Conservation (phyloP, 2,113 vertebrate genomes). For the Eublepharis macularius region DNA sequence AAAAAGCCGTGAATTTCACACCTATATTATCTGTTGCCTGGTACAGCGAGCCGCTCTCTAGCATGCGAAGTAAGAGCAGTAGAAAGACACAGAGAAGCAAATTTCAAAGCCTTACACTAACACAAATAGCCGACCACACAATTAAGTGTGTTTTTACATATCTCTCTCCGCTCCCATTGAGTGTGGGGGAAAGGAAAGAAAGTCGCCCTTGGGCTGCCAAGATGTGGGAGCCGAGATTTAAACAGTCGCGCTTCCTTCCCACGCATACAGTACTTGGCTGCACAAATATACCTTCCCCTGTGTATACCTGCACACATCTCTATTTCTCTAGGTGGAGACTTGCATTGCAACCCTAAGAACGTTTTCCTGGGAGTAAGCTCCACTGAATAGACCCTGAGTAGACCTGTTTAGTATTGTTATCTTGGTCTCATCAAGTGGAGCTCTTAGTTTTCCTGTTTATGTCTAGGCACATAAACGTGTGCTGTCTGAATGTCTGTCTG, state of each 20-base stretch:
- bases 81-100: background rate
- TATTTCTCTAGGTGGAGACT: too few relatives aligned
- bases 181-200: background rate
- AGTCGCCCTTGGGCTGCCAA: too few relatives aligned
- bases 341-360: too few relatives aligned
- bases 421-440: too few relatives aligned
- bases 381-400: too few relatives aligned
- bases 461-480: background rate
- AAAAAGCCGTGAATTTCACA: background rate
- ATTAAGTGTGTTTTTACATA: background rate
- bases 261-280: too few relatives aligned
- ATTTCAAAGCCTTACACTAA: background rate
- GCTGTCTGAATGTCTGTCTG: background rate
- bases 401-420: too few relatives aligned
- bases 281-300: too few relatives aligned
- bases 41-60: background rate
- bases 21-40: background rate
- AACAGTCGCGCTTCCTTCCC: background rate
- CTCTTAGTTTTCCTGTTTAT: background rate
- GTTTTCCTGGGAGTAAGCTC: too few relatives aligned
- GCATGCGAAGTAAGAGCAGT: background rate
- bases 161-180: background rate
- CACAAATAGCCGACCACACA: too few relatives aligned
- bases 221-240: background rate
- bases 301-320: background rate